Evolutionary conservation across 1,140 invertebrate genomes (phyloP), one percentile per base, ranked within the genome.

Genomic region (Lasioglossum baleicum): DNA sequence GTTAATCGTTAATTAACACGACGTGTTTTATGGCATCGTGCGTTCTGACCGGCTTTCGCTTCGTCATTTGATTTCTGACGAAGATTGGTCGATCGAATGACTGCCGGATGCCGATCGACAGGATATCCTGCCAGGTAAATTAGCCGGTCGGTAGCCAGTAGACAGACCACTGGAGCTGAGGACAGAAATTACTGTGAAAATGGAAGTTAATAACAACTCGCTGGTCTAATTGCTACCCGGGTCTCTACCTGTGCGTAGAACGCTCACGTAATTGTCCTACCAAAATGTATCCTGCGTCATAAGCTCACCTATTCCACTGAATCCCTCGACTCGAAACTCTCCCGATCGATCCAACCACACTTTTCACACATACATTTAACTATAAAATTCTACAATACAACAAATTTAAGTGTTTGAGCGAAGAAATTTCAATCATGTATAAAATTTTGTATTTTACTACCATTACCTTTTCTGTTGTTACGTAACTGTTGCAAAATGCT

Each of bases 1-100:
- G 87, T 84, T 83, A 89, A 90, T 90, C 86, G 90, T 90, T 92
- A 91, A 92, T 91, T 92, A 90, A 87, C 80, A 77, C 84, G 86
- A 86, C 67, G 87, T 88, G 85, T 88, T 90, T 90, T 90, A 90
- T 87, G 83, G 74, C 74, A 61, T 76, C 84, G 83, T 82, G 81
- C 26, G 35, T 15, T 48, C 42, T 70, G 51, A 65, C 31, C 65
- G 63, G 78, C 76, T 85, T 82, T 86, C 83, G 83, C 80, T 64
- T 82, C 83, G 83, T 80, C 80, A 83, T 76, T 71, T 79, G 83
- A 82, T 82, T 67, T 78, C 75, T 79, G 65, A 65, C 72, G 61
- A 68, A 73, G 72, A 67, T 84, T 83, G 68, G 71, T 75, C 71
- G 61, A 75, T 66, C 51, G 78, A 26, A 56, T 56, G 87, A 88